Evolutionary conservation across 2,888 invertebrate genomes (phyloP).

Genomic region (Fragum fragum): DNA sequence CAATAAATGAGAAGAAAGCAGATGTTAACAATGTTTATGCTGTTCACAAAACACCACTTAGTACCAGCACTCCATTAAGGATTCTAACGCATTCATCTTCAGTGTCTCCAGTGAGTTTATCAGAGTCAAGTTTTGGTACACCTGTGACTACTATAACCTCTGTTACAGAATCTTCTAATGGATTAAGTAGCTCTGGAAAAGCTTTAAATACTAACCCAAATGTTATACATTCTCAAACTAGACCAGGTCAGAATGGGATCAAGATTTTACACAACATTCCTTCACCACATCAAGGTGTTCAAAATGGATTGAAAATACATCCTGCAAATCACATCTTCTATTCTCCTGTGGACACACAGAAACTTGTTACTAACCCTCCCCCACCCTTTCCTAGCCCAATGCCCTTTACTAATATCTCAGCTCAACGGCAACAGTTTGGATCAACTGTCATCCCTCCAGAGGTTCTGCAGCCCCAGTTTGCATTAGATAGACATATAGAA

Average conservation of each 20-base stretch:
- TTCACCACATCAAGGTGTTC: neutral
- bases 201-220: neutral
- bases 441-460: neutral
- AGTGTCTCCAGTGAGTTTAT: neutral
- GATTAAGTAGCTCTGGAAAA: neutral
- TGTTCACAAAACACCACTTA: neutral
- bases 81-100: constrained; percentile 15
- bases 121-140: constrained; percentile 18
- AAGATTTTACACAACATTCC: constrained; percentile 8
- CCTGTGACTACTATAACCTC: neutral
- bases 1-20: neutral
- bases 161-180: neutral
- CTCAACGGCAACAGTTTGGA: constrained; percentile 7
- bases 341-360: constrained; percentile 19
- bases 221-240: neutral
- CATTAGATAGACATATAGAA: constrained; percentile 7
- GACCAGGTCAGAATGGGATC: constrained; percentile 12
- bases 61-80: constrained; percentile 21
- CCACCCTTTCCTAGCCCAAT: neutral
- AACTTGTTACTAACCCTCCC: constrained; percentile 17
- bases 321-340: constrained; percentile 9
- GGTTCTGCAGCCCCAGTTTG: constrained; percentile 7
- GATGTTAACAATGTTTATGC: neutral
- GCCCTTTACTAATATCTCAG: neutral
- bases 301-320: constrained; percentile 1